Percentiles rank a stretch among this genome's conserved stretches.
These are phyloP conservation scores for Macroteleia sp. DNA, from an alignment of 2,888 invertebrate genomes.

Conservation along the genomic window DNA sequence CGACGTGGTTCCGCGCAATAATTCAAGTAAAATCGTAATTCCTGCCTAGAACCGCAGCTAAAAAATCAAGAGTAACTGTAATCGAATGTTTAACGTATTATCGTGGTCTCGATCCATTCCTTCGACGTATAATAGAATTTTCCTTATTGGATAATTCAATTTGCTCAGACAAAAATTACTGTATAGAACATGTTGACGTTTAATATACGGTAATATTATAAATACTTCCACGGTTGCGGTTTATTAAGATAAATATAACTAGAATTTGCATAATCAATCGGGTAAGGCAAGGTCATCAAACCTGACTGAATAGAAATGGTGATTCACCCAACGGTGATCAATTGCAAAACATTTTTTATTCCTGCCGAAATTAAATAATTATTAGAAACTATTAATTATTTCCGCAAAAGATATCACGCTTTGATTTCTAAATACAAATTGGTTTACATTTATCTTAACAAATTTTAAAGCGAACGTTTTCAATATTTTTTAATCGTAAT, in stretches of 20 bases:
- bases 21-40: conserved; percentile 42
- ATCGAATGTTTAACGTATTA: conserved; percentile 21
- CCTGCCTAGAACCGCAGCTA: not conserved
- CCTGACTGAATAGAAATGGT: not conserved
- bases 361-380: not conserved
- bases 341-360: not conserved
- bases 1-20: conserved; percentile 1
- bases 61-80: conserved; percentile 44
- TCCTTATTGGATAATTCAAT: conserved; percentile 19
- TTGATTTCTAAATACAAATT: too few relatives aligned
- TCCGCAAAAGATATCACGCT: too few relatives aligned
- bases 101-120: conserved; percentile 13
- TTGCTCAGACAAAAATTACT: conserved; percentile 7
- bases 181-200: conserved; percentile 7
- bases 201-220: conserved; percentile 31
- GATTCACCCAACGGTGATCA: conserved; percentile 11
- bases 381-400: too few relatives aligned
- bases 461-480: too few relatives aligned
- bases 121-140: conserved; percentile 27
- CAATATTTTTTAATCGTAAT: too few relatives aligned
- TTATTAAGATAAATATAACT: conserved; percentile 27
- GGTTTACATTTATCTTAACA: too few relatives aligned
- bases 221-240: conserved; percentile 2
- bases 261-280: conserved; percentile 43
- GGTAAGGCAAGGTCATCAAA: conserved; percentile 14